Evolutionary conservation across 2,797 vertebrate genomes (phyloP).

Genomic region (Sebastiscus tertius): DNA sequence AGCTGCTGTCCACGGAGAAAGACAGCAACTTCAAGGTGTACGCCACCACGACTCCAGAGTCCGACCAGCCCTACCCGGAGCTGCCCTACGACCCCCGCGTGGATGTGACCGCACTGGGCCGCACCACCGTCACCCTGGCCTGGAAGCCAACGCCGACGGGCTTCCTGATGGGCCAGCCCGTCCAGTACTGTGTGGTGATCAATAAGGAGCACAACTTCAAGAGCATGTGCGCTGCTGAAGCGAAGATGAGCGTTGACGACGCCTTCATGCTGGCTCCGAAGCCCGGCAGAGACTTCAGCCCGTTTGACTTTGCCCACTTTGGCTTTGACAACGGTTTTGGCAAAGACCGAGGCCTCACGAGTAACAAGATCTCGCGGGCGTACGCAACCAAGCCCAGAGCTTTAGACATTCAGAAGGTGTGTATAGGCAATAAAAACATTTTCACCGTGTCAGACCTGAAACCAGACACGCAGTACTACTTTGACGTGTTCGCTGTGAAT

Average conservation of each 20-base stretch:
- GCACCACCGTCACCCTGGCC: constrained; percentile 92
- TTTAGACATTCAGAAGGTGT: constrained; percentile 91
- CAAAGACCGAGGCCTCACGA: constrained; percentile 84
- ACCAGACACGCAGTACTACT: constrained; percentile 96
- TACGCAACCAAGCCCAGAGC: constrained; percentile 80
- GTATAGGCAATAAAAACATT: constrained; percentile 96
- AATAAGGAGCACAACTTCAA: constrained; percentile 99
- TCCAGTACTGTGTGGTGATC: constrained; percentile 95
- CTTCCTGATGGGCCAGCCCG: constrained; percentile 89
- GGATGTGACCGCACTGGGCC: constrained; percentile 93
- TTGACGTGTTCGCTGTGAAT: constrained; percentile 95
- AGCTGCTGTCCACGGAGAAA: constrained; percentile 96
- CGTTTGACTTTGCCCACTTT: constrained; percentile 96
- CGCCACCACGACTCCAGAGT: constrained; percentile 95
- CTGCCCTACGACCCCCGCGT: constrained; percentile 95
- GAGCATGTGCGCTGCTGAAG: constrained; percentile 95
- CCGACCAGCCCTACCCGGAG: constrained; percentile 96
- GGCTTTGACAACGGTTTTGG: constrained; percentile 89
- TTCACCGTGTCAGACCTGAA: constrained; percentile 95
- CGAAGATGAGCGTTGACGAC: constrained; percentile 90
- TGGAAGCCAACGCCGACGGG: constrained; percentile 97
- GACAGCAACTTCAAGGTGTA: constrained; percentile 97
- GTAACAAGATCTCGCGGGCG: constrained; percentile 85
- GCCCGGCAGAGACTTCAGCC: constrained; percentile 95
- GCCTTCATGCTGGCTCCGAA: constrained; percentile 94